phyloP scores from a whole-genome alignment of 2,888 invertebrate genomes.

The Stenodema calcarata region DNA sequence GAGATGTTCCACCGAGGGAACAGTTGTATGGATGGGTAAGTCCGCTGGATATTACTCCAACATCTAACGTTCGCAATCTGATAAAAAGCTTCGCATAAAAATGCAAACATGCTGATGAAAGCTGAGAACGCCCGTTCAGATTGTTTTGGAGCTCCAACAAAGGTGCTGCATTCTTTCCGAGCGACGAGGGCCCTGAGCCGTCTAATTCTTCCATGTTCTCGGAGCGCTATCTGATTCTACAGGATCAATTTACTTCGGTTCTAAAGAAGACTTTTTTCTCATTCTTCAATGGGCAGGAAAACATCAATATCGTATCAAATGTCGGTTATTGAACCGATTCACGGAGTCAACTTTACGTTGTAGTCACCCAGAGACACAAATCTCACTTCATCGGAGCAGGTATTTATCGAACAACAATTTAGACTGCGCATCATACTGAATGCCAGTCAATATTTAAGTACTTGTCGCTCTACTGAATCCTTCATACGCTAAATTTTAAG shows the following conservation, averaged over 20 bases:
- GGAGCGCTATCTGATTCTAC: background rate
- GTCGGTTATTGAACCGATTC: background rate
- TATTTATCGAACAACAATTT: too few species aligned
- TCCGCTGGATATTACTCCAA: background rate
- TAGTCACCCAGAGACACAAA: too few species aligned
- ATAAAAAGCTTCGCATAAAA: background rate
- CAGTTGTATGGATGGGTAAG: slow-evolving; percentile 11
- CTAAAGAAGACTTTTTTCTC: background rate
- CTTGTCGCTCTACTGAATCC: too few species aligned
- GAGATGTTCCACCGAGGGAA: background rate
- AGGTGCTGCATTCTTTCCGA: background rate
- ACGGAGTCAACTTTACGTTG: too few species aligned
- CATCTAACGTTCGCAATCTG: background rate
- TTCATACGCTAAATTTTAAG: too few species aligned
- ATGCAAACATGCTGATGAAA: background rate
- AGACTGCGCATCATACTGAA: too few species aligned
- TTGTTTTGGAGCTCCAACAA: background rate
- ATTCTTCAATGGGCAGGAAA: background rate
- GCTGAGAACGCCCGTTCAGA: background rate
- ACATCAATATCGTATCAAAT: background rate
- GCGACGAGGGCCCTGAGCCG: background rate
- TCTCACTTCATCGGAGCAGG: too few species aligned
- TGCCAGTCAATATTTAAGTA: too few species aligned
- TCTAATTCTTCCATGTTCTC: background rate
- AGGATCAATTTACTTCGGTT: background rate